Evolutionary conservation across 2,888 invertebrate species (phyloP).

Genomic region (Cinara cedri): DNA sequence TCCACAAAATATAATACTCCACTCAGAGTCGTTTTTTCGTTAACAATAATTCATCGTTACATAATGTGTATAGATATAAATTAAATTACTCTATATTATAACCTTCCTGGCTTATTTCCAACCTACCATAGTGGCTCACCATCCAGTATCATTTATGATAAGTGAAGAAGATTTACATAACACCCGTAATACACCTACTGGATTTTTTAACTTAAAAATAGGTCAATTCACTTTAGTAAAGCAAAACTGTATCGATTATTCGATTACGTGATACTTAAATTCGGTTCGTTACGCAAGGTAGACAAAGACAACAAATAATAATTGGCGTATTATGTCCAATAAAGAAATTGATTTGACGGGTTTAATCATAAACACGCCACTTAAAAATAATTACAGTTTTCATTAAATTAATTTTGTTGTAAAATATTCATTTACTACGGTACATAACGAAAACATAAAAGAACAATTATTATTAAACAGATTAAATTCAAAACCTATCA

Average conservation of each 20-base stretch:
- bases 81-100: too few species aligned
- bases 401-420: too few species aligned
- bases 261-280: background rate
- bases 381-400: background rate
- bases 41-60: too few species aligned
- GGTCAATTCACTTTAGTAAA: background rate
- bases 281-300: background rate
- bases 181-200: too few species aligned
- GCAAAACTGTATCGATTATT: background rate
- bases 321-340: background rate
- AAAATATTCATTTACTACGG: too few species aligned
- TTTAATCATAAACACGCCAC: background rate
- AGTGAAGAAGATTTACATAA: too few species aligned
- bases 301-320: background rate
- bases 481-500: background rate
- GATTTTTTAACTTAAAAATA: background rate
- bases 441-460: background rate
- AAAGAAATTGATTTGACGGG: background rate
- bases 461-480: background rate
- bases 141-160: too few species aligned
- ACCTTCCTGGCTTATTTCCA: too few species aligned
- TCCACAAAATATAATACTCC: too few species aligned
- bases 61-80: too few species aligned
- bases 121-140: too few species aligned
- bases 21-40: too few species aligned